Base-by-base conservation (phyloP, 1,140 invertebrate genomes). In the Drosophila triauraria region DNA sequence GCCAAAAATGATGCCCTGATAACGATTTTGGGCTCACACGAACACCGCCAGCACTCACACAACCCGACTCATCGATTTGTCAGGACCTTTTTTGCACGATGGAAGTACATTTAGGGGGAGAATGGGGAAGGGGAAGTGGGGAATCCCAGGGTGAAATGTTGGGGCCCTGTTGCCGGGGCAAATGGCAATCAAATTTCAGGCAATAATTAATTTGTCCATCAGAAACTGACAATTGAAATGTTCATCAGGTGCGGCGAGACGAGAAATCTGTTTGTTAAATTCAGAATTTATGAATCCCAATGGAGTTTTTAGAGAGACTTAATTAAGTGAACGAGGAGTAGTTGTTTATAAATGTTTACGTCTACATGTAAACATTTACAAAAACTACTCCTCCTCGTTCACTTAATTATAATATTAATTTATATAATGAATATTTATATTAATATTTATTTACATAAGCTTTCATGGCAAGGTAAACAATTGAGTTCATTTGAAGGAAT, bases 151-250 rank as follows among this genome's bases (percentile, higher is more conserved):
- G 27, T 30, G 13, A 50, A 72, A 72, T 40, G 67, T 72, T 72
- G 46, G 12, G 7, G 30, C 46, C 30, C 27, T 60, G 35, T 46
- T 57, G 51, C 67, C 67, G 27, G 46, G 53, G 67, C 23, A 72
- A 43, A 72, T 43, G 53, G 53, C 70, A 72, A 60, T 72, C 70
- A 72, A 72, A 72, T 72, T 72, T 72, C 38, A 51, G 53, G 23
- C 46, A 72, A 60, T 72, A 72, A 72, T 72, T 72, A 72, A 72
- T 72, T 72, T 72, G 67, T 72, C 70, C 70, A 72, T 72, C 67
- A 44, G 46, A 60, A 60, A 60, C 53, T 59, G 67, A 72, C 53
- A 72, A 60, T 72, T 42, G 53, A 60, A 72, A 72, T 72, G 40
- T 44, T 40, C 69, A 42, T 50, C 69, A 72, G 53, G 44, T 50